Conservation (phyloP, 2,797 vertebrate genomes). For the Liparis tanakae region DNA sequence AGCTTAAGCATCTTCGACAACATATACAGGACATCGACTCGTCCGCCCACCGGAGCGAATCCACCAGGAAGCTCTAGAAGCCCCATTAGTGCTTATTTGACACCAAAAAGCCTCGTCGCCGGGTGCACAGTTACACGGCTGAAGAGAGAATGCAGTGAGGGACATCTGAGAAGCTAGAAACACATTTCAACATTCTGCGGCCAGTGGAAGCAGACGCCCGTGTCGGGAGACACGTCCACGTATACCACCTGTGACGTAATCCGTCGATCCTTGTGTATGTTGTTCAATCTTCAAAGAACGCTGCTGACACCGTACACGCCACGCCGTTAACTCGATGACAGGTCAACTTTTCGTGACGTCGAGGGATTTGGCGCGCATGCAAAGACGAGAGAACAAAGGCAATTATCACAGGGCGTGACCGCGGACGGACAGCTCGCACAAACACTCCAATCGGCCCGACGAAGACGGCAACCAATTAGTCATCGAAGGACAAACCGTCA, state of each 20-base stretch:
- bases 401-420: conserved; percentile 6
- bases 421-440: background rate
- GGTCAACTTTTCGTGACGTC: conserved; percentile 17
- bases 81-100: conserved; percentile 46
- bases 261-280: conserved; percentile 15
- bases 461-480: background rate
- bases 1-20: background rate
- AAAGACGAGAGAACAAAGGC: conserved; percentile 13
- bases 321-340: background rate
- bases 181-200: conserved; percentile 55
- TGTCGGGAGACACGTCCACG: conserved; percentile 43
- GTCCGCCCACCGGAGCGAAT: conserved; percentile 35
- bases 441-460: background rate
- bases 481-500: background rate
- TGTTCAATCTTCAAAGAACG: background rate
- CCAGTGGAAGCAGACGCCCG: conserved; percentile 52
- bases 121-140: conserved; percentile 39
- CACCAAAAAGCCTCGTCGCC: conserved; percentile 55
- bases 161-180: conserved; percentile 72
- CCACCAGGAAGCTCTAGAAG: conserved; percentile 32
- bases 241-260: conserved; percentile 31
- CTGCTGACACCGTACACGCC: background rate
- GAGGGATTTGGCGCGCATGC: background rate
- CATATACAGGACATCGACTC: conserved; percentile 14
- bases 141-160: conserved; percentile 42